phyloP scores from a whole-genome alignment of 2,888 invertebrate species.

The Metacarcinus magister region DNA sequence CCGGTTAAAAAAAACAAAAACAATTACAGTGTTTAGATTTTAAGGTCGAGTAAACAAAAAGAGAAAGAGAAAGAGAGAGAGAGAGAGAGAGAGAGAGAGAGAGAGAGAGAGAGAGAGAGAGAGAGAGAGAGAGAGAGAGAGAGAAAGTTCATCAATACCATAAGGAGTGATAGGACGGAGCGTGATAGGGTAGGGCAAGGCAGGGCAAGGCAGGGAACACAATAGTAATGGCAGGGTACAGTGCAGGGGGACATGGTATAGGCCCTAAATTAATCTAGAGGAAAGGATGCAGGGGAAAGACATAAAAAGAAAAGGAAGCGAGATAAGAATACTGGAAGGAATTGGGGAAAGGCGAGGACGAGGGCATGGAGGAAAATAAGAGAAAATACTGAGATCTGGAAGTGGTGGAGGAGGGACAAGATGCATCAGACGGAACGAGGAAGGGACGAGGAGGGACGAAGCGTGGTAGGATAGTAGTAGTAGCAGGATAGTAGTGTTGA shows the following conservation, averaged over 20 bases:
- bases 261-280: not conserved
- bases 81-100: too few species aligned
- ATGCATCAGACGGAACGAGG: too few species aligned
- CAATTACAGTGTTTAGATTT: too few species aligned
- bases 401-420: not conserved
- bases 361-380: not conserved
- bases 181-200: not conserved
- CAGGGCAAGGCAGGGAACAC: not conserved
- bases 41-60: too few species aligned
- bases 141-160: not conserved
- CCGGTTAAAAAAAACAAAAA: too few species aligned
- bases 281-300: not conserved
- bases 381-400: not conserved
- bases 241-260: not conserved
- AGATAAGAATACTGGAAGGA: not conserved
- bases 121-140: too few species aligned
- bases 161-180: not conserved
- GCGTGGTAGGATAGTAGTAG: too few species aligned
- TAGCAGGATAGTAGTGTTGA: too few species aligned
- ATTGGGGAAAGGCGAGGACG: not conserved
- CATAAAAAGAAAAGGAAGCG: not conserved
- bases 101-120: too few species aligned
- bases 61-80: too few species aligned
- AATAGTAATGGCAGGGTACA: not conserved
- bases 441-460: too few species aligned